A percentile compares a stretch with the other conserved stretches of the same genome.
These are phyloP conservation scores for Serilophus lunatus DNA, from an alignment of 2,113 vertebrate species.

Conservation along the genomic window DNA sequence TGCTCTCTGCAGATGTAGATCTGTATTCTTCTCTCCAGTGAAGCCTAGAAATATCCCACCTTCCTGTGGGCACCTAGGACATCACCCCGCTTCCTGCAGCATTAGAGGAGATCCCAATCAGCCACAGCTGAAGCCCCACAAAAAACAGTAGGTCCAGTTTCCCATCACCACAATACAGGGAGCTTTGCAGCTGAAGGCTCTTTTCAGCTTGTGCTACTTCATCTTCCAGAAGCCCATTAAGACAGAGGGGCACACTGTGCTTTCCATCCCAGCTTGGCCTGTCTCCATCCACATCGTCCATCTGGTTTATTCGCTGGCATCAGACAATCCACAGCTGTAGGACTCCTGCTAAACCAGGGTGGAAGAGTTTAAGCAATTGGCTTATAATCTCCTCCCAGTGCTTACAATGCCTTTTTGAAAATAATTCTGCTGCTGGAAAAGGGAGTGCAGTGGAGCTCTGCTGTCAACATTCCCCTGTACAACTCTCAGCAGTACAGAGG, in stretches of 20 bases:
- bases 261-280: constrained; percentile 51
- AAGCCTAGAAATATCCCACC: not conserved
- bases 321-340: constrained; percentile 52
- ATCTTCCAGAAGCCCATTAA: constrained; percentile 56
- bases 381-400: not conserved
- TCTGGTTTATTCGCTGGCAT: constrained; percentile 66
- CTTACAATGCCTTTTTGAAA: not conserved
- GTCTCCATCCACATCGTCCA: constrained; percentile 35
- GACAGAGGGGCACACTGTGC: constrained; percentile 29
- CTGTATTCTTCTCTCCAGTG: not conserved
- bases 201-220: constrained; percentile 28
- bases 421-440: not conserved
- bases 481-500: not conserved
- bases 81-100: not conserved
- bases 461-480: not conserved
- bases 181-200: constrained; percentile 2
- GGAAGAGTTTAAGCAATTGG: constrained; percentile 22
- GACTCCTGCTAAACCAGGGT: constrained; percentile 47
- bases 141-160: not conserved
- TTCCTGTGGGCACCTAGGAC: not conserved
- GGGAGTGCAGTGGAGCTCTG: not conserved
- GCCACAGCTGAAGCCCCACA: not conserved
- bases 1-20: not conserved
- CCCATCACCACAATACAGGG: not conserved
- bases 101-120: not conserved